Conservation (phyloP, 2,113 vertebrate genomes). For the Colossoma macropomum region DNA sequence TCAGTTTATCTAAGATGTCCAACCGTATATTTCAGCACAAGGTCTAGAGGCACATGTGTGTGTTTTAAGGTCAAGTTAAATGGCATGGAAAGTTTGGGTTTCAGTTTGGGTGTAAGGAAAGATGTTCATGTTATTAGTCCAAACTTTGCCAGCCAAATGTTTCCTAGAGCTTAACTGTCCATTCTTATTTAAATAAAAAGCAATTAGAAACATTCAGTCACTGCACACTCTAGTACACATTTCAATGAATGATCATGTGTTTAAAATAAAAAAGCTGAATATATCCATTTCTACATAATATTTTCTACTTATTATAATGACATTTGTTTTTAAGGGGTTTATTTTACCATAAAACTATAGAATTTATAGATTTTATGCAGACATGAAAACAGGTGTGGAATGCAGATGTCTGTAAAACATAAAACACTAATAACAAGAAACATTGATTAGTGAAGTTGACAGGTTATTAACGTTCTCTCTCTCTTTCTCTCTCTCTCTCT, state of each 20-base stretch:
- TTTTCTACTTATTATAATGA: too few relatives aligned
- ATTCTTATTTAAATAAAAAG: neutral
- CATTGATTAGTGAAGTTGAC: neutral
- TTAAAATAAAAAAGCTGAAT: too few relatives aligned
- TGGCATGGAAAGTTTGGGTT: conserved; percentile 22
- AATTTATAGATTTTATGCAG: too few relatives aligned
- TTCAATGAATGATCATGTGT: neutral
- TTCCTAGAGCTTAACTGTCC: neutral
- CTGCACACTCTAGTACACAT: neutral
- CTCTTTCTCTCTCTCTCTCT: neutral
- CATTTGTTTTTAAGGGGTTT: too few relatives aligned
- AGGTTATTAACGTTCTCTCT: neutral
- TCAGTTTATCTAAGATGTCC: conserved; percentile 32
- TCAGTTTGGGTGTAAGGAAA: neutral
- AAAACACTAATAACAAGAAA: neutral
- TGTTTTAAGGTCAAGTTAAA: neutral
- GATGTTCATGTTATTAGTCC: conserved; percentile 24
- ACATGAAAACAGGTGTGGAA: too few relatives aligned
- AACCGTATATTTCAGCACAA: conserved; percentile 28
- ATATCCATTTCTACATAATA: too few relatives aligned
- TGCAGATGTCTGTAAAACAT: too few relatives aligned
- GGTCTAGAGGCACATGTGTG: conserved; percentile 31
- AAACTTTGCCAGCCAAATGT: conserved; percentile 1
- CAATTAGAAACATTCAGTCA: neutral
- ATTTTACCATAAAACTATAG: too few relatives aligned